These are phyloP conservation scores for Papilio dardanus DNA, from an alignment of 1,140 invertebrate genomes.

Conservation along the genomic window DNA sequence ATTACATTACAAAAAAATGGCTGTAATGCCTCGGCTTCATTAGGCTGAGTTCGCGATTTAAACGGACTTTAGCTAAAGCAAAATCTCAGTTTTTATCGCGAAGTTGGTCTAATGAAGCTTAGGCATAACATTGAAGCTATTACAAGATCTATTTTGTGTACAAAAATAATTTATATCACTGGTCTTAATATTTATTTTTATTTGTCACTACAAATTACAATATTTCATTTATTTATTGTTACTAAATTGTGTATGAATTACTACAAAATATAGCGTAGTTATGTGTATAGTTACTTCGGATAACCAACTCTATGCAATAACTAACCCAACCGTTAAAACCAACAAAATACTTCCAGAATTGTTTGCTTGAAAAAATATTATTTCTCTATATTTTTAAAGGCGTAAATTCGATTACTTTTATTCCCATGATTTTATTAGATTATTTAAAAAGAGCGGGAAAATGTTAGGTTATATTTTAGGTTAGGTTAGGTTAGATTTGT, in stretches of 20 bases:
- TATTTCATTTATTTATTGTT: background rate
- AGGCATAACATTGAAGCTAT: background rate
- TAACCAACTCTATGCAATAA: background rate
- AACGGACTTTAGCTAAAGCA: too few relatives aligned
- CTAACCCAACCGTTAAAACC: background rate
- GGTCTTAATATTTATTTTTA: background rate
- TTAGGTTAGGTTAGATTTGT: background rate
- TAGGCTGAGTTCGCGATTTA: too few relatives aligned
- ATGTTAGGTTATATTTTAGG: background rate
- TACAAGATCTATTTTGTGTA: background rate
- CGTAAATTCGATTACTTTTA: too few relatives aligned
- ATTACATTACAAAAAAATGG: too few relatives aligned
- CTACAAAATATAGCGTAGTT: background rate
- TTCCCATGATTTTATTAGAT: too few relatives aligned
- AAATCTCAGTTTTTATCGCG: too few relatives aligned
- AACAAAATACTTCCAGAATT: background rate
- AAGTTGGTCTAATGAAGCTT: background rate
- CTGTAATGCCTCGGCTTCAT: too few relatives aligned
- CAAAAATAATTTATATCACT: conserved; percentile 9
- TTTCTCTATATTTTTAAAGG: too few relatives aligned
- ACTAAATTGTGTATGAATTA: background rate
- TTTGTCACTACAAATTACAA: background rate
- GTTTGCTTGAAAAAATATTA: too few relatives aligned
- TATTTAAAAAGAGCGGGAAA: background rate
- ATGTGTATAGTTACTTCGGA: background rate